Base-by-base conservation (phyloP, 2,888 invertebrate genomes). In the Subacronicta megacephala region DNA sequence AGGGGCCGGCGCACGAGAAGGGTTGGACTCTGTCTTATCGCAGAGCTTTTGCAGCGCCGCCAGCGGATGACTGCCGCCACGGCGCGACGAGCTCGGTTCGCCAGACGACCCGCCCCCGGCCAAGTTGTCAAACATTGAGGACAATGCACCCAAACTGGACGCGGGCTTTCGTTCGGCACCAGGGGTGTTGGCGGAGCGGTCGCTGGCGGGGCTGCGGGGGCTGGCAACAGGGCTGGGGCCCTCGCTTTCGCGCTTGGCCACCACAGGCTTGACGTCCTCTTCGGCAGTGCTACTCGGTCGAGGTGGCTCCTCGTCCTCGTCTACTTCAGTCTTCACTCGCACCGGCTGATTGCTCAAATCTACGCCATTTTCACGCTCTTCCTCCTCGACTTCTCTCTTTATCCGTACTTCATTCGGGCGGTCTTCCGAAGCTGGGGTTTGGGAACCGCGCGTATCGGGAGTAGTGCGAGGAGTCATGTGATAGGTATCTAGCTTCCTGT, bases 11-110 rank as follows among this genome's bases (percentile, higher is more conserved):
- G 94, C 92, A 20, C 95, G 95, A 31, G 95, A 94, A 26, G 96
- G 95, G 69, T 96, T 96, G 15, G 96, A 97, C 92, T 98, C 98
- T 72, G 98, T 98, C 92, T 98, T 99, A 89, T 99, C 99, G 93
- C 99, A 98, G 20, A 99, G 96, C 89, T 99, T 99, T 86, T 99
- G 99, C 52, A 99, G 93, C 1, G 99, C 99, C 16, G 99, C 98
- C 76, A 99, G 90, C 6, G 99, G 99, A 90, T 99, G 98, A 78
- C 98, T 97, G 61, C 96, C 96, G 10, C 96, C 95, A 74, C 96
- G 95, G 38, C 96, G 96, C 1, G 95, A 95, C 5, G 95, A 95
- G 56, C 95, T 92, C 10, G 95, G 95, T 50, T 94, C 92, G 54
- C 78, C 82, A 3, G 88, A 84, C 6, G 90, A 84, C 2, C 89